These are phyloP conservation scores for Litocranius walleri DNA, from an alignment of 2,113 vertebrate genomes.

Conservation along the genomic window DNA sequence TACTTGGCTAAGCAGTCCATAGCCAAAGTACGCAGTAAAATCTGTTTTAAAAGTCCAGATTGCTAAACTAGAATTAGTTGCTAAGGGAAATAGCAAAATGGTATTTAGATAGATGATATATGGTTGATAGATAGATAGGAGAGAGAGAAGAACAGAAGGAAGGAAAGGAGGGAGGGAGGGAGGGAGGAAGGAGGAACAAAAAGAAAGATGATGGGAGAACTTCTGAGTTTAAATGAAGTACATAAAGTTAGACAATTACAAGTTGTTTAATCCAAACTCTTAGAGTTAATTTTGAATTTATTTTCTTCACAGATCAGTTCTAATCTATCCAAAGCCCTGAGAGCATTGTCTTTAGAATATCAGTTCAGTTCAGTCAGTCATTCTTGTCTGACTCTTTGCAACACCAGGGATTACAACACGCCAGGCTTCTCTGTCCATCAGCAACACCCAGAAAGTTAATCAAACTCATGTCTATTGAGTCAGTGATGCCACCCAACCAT, in stretches of 20 bases:
- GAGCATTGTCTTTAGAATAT: background rate
- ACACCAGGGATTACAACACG: background rate
- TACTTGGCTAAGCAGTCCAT: background rate
- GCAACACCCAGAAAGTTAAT: background rate
- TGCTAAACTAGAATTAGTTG: background rate
- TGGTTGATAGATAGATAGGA: background rate
- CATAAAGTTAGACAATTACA: background rate
- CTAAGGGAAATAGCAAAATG: background rate
- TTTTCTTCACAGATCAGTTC: background rate
- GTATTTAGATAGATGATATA: background rate
- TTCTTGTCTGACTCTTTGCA: background rate
- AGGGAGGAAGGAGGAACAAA: background rate
- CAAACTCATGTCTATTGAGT: background rate
- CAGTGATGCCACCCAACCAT: background rate
- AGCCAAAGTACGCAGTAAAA: background rate
- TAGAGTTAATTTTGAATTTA: background rate
- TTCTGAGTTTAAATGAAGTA: background rate
- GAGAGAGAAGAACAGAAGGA: background rate
- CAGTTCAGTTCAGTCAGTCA: background rate
- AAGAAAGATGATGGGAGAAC: background rate
- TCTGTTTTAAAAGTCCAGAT: background rate
- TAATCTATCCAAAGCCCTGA: background rate
- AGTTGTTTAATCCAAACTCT: background rate
- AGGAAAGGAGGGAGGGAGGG: background rate
- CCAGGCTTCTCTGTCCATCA: background rate